Evolutionary conservation across 2,888 invertebrate species (phyloP).

Genomic region (Oscheius onirici): DNA sequence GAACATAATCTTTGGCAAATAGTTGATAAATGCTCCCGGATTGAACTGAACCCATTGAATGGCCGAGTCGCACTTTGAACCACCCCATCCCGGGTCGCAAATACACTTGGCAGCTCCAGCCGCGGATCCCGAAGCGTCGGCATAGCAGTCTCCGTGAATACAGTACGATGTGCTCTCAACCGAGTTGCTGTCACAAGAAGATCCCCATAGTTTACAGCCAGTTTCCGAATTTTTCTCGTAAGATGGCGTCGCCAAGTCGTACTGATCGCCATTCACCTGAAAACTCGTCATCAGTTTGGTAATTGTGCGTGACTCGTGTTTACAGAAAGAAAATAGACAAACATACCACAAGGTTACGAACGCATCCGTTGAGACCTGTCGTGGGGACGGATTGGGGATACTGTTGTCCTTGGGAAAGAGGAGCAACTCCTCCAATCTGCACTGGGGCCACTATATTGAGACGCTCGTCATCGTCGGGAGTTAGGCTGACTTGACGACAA

Average conservation of each 20-base stretch:
- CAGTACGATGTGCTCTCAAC: constrained; percentile 76
- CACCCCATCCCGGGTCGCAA: constrained; percentile 94
- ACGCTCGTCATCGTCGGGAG: constrained; percentile 69
- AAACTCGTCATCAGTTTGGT: background rate
- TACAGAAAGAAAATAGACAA: background rate
- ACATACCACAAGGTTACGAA: constrained; percentile 80
- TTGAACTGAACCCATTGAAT: constrained; percentile 68
- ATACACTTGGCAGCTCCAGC: constrained; percentile 79
- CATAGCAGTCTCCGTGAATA: constrained; percentile 68
- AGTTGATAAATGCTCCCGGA: constrained; percentile 59
- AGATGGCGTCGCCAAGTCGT: constrained; percentile 93
- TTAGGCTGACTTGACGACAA: constrained; percentile 54
- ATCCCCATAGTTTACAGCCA: constrained; percentile 92
- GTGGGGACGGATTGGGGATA: constrained; percentile 47
- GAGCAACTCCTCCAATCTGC: constrained; percentile 81
- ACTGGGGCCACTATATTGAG: constrained; percentile 69
- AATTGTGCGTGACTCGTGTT: background rate
- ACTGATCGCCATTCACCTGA: constrained; percentile 89
- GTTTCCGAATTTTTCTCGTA: constrained; percentile 58
- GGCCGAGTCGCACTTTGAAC: constrained; percentile 74
- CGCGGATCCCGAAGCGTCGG: constrained; percentile 40
- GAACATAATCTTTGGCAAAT: constrained; percentile 51
- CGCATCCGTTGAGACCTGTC: constrained; percentile 90
- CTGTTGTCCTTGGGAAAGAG: constrained; percentile 42
- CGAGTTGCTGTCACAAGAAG: constrained; percentile 85